Conservation (phyloP, 1,140 invertebrate species). For the Aphaenogaster ashmeadi region DNA sequence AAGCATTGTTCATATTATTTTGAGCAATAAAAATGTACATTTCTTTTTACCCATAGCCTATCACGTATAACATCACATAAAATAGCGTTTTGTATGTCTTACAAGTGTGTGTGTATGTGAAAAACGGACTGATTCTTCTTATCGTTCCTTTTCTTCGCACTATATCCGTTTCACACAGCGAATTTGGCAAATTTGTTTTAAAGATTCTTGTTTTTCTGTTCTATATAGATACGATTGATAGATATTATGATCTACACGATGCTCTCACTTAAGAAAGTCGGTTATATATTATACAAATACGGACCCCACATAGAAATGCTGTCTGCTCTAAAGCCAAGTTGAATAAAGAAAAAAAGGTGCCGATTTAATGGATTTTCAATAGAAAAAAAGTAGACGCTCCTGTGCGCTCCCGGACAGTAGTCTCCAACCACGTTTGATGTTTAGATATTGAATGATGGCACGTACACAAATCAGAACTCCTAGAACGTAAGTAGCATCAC, state of each 20-base stretch:
- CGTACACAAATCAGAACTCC: conserved; percentile 95
- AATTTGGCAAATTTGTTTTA: conserved; percentile 70
- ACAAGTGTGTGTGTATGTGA: background rate
- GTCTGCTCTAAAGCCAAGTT: conserved; percentile 78
- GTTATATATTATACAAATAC: conserved; percentile 81
- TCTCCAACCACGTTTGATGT: conserved; percentile 96
- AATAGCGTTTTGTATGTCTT: conserved; percentile 28
- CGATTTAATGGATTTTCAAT: conserved; percentile 87
- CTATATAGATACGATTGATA: conserved; percentile 66
- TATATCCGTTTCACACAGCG: conserved; percentile 56
- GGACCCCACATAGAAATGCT: conserved; percentile 81
- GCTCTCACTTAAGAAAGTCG: conserved; percentile 69
- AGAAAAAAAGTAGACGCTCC: conserved; percentile 95
- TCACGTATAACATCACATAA: conserved; percentile 67
- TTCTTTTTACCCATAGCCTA: conserved; percentile 37
- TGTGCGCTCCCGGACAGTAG: conserved; percentile 94
- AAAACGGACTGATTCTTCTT: conserved; percentile 41
- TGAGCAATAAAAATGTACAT: conserved; percentile 79
- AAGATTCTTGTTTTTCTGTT: conserved; percentile 25
- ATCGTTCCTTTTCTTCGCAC: conserved; percentile 12
- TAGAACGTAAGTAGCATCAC: conserved; percentile 82
- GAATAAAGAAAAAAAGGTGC: conserved; percentile 67
- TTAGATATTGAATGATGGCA: conserved; percentile 95
- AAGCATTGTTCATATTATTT: conserved; percentile 68
- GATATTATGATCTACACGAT: conserved; percentile 66